These are phyloP conservation scores for Pholis gunnellus DNA, from an alignment of 2,113 vertebrate species.

Conservation along the genomic window DNA sequence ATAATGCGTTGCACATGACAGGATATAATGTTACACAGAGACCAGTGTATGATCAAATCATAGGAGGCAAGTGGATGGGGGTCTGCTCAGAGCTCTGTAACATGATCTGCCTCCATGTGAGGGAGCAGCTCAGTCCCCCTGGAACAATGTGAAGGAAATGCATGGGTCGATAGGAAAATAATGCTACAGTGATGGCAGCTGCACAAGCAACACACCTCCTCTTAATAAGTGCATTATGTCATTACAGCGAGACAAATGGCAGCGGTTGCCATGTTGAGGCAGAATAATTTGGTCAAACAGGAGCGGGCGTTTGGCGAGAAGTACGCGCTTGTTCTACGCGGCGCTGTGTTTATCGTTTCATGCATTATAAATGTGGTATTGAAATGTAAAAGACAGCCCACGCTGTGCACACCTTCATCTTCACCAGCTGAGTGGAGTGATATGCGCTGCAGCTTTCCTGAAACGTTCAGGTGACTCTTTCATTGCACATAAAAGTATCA, in stretches of 20 bases:
- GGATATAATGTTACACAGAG: conserved; percentile 73
- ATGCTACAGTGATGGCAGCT: conserved; percentile 46
- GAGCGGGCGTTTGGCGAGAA: conserved; percentile 17
- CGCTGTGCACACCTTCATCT: conserved; percentile 33
- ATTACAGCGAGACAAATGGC: conserved; percentile 28
- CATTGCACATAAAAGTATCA: conserved; percentile 4
- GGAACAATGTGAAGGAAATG: conserved; percentile 50
- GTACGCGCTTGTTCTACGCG: conserved; percentile 11
- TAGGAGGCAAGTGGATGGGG: conserved; percentile 51
- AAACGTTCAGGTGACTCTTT: conserved; percentile 36
- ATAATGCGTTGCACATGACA: conserved; percentile 58
- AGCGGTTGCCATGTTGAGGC: conserved; percentile 39
- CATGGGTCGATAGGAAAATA: conserved; percentile 58
- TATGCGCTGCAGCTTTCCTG: conserved; percentile 11
- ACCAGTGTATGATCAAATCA: conserved; percentile 76
- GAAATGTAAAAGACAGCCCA: conserved; percentile 56
- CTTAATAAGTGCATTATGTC: conserved; percentile 52
- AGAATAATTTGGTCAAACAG: conserved; percentile 44
- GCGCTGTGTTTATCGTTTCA: conserved; percentile 59
- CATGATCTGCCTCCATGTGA: conserved; percentile 64
- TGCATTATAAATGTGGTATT: conserved; percentile 67
- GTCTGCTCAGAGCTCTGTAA: conserved; percentile 67
- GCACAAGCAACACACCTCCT: conserved; percentile 48
- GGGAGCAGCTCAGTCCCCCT: conserved; percentile 45
- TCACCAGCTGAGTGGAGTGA: not conserved